Base-by-base conservation (phyloP, 2,797 vertebrate species). In the Nannoperca obscura region DNA sequence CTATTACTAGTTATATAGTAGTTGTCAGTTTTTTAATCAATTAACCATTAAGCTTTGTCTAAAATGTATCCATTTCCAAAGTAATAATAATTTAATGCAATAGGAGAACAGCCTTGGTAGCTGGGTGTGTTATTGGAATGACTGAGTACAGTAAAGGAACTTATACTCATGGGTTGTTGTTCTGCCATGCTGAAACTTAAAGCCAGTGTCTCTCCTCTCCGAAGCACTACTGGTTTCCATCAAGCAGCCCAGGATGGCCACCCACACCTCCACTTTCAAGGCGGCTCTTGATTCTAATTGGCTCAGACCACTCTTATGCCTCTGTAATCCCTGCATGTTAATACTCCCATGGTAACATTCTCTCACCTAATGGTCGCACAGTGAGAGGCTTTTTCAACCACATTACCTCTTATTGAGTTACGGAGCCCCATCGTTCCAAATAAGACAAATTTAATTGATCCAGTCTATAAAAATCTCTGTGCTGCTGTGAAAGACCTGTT, bases 391-490 rank as follows among this genome's bases (percentile, higher is more conserved):
- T 96, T 96, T 97, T 96, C 96, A 97, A 98, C 96, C 96, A 94
- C 96, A 96, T 97, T 97, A 95, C 94, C 94, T 95, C 96, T 97
- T 96, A 98, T 97, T 96, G 96, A 97, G 97, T 98, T 97, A 97
- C 93, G 91, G 96, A 95, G 95, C 96, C 96, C 97, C 96, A 96
- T 96, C 95, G 96, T 96, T 96, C 94, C 96, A 96, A 97, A 97
- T 97, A 97, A 97, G 95, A 96, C 97, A 97, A 97, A 97, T 98
- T 95, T 96, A 97, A 98, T 97, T 96, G 96, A 96, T 96, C 96
- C 93, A 95, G 96, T 96, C 96, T 96, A 97, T 88, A 94, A 95
- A 96, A 96, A 94, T 94, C 93, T 90, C 71, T 22, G 81, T 83
- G 85, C 90, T 19, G 92, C 94, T 94, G 93, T 93, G 95, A 95